Evolutionary conservation across 2,113 vertebrate genomes (phyloP).

Genomic region (Pachyramphus minor): DNA sequence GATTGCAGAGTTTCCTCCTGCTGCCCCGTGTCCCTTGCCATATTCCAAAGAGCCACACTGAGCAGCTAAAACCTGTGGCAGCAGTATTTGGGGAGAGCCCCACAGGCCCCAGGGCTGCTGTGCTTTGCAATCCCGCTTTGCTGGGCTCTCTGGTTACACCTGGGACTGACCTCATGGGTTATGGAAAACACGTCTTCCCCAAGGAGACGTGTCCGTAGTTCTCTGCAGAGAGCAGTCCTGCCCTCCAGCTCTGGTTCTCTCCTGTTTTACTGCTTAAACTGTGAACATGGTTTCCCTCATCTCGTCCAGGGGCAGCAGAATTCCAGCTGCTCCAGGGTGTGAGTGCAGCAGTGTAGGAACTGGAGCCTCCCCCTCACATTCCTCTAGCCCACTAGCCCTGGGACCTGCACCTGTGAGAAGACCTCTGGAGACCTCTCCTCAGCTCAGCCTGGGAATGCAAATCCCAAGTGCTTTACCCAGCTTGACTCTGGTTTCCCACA

Average conservation of each 20-base stretch:
- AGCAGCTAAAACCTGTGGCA: not conserved
- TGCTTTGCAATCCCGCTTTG: not conserved
- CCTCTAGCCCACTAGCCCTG: not conserved
- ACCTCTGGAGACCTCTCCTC: not conserved
- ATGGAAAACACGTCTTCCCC: not conserved
- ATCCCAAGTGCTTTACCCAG: not conserved
- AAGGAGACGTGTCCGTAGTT: fast-evolving
- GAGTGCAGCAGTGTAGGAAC: not conserved
- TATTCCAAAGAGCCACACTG: not conserved
- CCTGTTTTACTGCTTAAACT: not conserved
- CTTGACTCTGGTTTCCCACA: fast-evolving
- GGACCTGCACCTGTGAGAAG: not conserved
- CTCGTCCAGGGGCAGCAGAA: not conserved
- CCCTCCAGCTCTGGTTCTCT: not conserved
- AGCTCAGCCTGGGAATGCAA: not conserved
- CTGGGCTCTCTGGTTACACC: not conserved
- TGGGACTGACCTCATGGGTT: not conserved
- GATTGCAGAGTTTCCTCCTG: not conserved
- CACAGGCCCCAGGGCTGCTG: fast-evolving
- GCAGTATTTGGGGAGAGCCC: not conserved
- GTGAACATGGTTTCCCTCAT: not conserved
- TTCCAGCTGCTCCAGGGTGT: not conserved
- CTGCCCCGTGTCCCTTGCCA: not conserved
- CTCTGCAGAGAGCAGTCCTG: not conserved
- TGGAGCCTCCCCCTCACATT: not conserved